A percentile compares a stretch with the other conserved stretches of the same genome.
Evolutionary conservation across 2,113 vertebrate species (phyloP).

Genomic region (Equus przewalskii): DNA sequence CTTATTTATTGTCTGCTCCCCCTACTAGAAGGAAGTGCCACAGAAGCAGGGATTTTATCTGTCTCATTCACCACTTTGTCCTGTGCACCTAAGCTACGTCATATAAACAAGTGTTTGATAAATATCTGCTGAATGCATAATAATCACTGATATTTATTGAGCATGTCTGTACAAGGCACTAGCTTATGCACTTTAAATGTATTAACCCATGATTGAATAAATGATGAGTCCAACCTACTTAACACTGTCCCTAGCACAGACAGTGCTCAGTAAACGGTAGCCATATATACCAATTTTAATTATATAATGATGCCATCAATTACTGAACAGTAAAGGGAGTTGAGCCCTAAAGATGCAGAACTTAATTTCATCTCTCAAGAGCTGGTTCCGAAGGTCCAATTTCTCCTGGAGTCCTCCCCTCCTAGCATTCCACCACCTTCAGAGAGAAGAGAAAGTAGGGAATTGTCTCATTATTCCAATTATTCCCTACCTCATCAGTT

Average conservation of each 20-base stretch:
- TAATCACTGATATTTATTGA: neutral
- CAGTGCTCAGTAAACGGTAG: neutral
- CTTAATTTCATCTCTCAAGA: slow-evolving; percentile 12
- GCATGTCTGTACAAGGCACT: neutral
- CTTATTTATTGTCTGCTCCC: neutral
- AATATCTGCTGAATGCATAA: neutral
- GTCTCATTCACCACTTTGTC: neutral
- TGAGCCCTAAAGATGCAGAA: neutral
- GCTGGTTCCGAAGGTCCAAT: neutral
- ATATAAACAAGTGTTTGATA: neutral
- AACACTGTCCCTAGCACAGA: neutral
- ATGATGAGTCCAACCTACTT: neutral
- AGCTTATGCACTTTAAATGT: neutral
- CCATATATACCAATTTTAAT: neutral
- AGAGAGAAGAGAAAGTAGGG: neutral
- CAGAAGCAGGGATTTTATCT: neutral
- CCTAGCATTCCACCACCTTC: neutral
- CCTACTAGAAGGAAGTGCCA: neutral
- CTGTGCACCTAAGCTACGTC: neutral
- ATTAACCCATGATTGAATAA: neutral
- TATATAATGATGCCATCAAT: slow-evolving; percentile 17
- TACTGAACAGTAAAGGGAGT: neutral
- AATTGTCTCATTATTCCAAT: neutral
- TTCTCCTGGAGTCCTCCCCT: neutral
- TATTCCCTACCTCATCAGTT: neutral